Evolutionary conservation across 2,797 vertebrate species (phyloP).

Genomic region (Dallia pectoralis): DNA sequence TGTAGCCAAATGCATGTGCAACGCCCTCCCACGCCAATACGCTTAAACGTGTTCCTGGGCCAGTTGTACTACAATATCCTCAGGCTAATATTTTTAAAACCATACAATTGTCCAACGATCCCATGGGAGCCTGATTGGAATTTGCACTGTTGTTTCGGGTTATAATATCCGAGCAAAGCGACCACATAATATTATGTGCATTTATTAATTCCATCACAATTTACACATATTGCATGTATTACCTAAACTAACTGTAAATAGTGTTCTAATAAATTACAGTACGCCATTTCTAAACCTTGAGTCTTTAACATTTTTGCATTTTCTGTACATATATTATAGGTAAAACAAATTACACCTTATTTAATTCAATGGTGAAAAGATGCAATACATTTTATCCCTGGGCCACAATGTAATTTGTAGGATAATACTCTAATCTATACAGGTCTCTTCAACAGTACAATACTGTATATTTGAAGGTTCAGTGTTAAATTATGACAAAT

Average conservation of each 20-base stretch:
- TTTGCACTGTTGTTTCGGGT: constrained; percentile 62
- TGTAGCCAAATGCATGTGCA: neutral
- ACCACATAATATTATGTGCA: constrained; percentile 40
- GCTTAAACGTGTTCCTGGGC: constrained; percentile 15
- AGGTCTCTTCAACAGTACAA: constrained; percentile 31
- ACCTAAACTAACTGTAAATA: neutral
- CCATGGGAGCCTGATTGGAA: constrained; percentile 64
- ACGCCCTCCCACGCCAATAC: neutral
- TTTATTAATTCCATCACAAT: constrained; percentile 25
- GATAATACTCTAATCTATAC: neutral
- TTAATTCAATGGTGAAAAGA: neutral
- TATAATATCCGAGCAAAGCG: constrained; percentile 40
- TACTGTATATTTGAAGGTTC: constrained; percentile 29
- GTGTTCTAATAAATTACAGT: neutral
- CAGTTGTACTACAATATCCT: constrained; percentile 69
- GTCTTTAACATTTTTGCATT: neutral
- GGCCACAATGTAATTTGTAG: neutral
- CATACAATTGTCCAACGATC: constrained; percentile 79
- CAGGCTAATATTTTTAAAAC: constrained; percentile 85
- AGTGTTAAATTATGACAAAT: constrained; percentile 42
- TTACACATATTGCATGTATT: neutral
- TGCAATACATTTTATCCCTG: neutral
- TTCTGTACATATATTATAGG: neutral
- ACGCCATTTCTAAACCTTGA: neutral
- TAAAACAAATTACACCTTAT: neutral